These are phyloP conservation scores for Microctonus hyperodae DNA, from an alignment of 2,888 invertebrate genomes.

Conservation along the genomic window DNA sequence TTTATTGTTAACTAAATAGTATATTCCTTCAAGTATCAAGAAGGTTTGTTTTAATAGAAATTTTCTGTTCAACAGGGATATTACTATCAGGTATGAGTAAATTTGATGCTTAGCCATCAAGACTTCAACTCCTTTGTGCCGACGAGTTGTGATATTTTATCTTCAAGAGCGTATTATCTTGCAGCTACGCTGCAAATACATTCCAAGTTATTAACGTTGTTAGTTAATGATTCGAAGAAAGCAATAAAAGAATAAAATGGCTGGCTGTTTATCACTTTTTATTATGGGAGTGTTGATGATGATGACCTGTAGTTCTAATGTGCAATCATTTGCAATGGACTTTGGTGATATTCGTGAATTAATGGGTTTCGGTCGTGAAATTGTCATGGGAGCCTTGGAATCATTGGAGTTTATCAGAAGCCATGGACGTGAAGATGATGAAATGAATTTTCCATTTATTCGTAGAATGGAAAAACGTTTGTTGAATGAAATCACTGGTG, in stretches of 20 bases:
- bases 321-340: conserved; percentile 29
- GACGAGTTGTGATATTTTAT: too few species aligned
- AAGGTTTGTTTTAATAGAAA: too few species aligned
- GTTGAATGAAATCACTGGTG: conserved; percentile 44
- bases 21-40: too few species aligned
- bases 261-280: neutral
- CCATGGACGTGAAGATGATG: conserved; percentile 51
- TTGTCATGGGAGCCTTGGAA: conserved; percentile 46
- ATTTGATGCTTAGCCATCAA: too few species aligned
- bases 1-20: too few species aligned
- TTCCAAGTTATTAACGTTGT: too few species aligned
- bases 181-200: too few species aligned
- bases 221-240: too few species aligned
- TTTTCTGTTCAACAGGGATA: too few species aligned
- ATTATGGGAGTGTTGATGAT: conserved; percentile 9
- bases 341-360: conserved; percentile 50
- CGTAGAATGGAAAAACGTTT: conserved; percentile 67
- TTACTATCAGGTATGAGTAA: too few species aligned
- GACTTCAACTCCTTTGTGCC: too few species aligned
- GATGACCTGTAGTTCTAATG: neutral
- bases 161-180: too few species aligned
- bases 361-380: conserved; percentile 48
- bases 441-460: conserved; percentile 70
- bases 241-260: conserved; percentile 14
- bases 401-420: conserved; percentile 46